Evolutionary conservation across 2,888 invertebrate genomes (phyloP).

Genomic region (Lochmaea crataegi): DNA sequence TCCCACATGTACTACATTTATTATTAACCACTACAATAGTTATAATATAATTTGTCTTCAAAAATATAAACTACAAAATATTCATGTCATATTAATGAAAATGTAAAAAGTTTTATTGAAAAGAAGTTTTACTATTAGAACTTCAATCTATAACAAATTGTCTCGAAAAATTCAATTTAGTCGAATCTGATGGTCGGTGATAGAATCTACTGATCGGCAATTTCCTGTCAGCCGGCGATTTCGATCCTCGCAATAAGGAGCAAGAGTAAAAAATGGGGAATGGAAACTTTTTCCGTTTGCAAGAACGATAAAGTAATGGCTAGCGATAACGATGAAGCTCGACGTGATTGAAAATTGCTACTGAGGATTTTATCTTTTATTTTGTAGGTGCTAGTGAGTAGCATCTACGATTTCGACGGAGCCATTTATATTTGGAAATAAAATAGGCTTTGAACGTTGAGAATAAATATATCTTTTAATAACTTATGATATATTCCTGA

Average conservation of each 20-base stretch:
- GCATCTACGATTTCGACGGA: background rate
- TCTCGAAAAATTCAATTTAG: slow-evolving; percentile 56
- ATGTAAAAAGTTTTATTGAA: background rate
- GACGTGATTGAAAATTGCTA: slow-evolving; percentile 61
- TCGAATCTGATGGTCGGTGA: slow-evolving; percentile 50
- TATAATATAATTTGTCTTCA: too few species aligned
- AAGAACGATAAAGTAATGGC: slow-evolving; percentile 52
- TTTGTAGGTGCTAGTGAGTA: background rate
- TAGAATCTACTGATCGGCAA: slow-evolving; percentile 56
- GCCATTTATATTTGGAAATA: background rate
- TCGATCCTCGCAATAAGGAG: slow-evolving; percentile 33
- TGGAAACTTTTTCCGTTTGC: slow-evolving; percentile 33
- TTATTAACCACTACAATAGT: too few species aligned
- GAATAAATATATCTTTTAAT: background rate
- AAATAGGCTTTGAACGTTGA: background rate
- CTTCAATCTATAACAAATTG: slow-evolving; percentile 34
- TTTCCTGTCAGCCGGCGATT: slow-evolving; percentile 52
- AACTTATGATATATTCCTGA: too few species aligned
- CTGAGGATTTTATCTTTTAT: slow-evolving; percentile 46
- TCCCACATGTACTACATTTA: too few species aligned
- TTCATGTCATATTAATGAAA: too few species aligned
- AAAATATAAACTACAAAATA: too few species aligned
- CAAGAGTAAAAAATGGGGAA: slow-evolving; percentile 35
- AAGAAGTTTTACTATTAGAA: background rate
- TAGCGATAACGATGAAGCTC: slow-evolving; percentile 59